phyloP scores from a whole-genome alignment of 1,140 invertebrate species.

The Leguminivora glycinivorella region DNA sequence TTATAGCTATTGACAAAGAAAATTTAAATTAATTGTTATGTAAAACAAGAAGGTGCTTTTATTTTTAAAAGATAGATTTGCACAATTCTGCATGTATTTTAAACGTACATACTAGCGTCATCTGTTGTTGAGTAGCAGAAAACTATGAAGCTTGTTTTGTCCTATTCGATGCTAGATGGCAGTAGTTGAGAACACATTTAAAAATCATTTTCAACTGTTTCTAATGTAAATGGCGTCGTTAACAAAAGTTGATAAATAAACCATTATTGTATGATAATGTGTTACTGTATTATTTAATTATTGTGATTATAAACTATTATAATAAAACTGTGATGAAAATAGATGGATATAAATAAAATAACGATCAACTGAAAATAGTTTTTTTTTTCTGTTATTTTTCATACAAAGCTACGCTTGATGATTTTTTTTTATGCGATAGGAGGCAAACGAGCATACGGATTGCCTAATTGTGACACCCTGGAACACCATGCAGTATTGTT shows the following conservation, averaged over 20 bases:
- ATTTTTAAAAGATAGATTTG: background rate
- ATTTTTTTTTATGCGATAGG: too few relatives aligned
- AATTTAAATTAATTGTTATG: background rate
- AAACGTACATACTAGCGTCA: background rate
- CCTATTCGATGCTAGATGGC: background rate
- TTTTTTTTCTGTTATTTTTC: background rate
- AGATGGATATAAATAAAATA: constrained; percentile 23
- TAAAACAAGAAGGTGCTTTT: background rate
- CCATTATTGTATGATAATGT: constrained; percentile 9
- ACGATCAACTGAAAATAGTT: background rate
- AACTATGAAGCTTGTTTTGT: background rate
- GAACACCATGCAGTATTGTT: too few relatives aligned
- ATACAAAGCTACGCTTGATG: too few relatives aligned
- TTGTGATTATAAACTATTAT: constrained; percentile 22
- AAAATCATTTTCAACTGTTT: background rate
- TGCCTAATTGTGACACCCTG: too few relatives aligned
- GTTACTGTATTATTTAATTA: constrained; percentile 9
- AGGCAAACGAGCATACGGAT: too few relatives aligned
- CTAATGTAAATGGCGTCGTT: background rate
- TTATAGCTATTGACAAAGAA: too few relatives aligned
- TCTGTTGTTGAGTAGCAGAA: background rate
- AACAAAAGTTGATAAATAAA: background rate
- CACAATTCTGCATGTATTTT: background rate
- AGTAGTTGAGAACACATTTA: background rate
- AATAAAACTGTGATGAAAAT: constrained; percentile 27